These are phyloP conservation scores for Thripadectes ignobilis DNA, from an alignment of 2,797 vertebrate genomes.

Conservation along the genomic window DNA sequence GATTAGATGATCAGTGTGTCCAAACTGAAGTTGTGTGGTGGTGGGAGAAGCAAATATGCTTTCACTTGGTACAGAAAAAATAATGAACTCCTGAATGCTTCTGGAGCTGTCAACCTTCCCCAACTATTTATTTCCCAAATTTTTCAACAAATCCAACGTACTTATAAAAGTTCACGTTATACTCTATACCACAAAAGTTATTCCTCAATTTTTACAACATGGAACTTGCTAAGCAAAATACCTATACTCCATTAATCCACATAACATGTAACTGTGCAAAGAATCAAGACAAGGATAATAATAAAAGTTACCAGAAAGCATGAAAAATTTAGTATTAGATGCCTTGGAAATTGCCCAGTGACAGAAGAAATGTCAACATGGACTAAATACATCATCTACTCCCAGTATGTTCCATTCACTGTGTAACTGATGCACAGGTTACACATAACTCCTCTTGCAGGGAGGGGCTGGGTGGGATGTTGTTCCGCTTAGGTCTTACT, in stretches of 20 bases:
- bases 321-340: background rate
- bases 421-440: background rate
- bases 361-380: background rate
- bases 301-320: background rate
- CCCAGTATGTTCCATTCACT: background rate
- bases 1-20: background rate
- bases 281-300: background rate
- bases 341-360: background rate
- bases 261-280: background rate
- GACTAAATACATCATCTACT: background rate
- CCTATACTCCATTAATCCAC: background rate
- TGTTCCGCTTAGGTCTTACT: background rate
- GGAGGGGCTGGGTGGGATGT: accelerated
- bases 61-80: background rate
- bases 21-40: background rate
- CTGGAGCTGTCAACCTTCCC: background rate
- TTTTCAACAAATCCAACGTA: background rate
- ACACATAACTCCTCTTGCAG: background rate
- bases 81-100: background rate
- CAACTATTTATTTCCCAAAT: background rate
- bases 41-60: background rate
- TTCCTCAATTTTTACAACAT: background rate
- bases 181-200: background rate
- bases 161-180: background rate
- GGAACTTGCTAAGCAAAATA: background rate